phyloP scores from a whole-genome alignment of 2,888 invertebrate species.

The Calameuta pallipes region DNA sequence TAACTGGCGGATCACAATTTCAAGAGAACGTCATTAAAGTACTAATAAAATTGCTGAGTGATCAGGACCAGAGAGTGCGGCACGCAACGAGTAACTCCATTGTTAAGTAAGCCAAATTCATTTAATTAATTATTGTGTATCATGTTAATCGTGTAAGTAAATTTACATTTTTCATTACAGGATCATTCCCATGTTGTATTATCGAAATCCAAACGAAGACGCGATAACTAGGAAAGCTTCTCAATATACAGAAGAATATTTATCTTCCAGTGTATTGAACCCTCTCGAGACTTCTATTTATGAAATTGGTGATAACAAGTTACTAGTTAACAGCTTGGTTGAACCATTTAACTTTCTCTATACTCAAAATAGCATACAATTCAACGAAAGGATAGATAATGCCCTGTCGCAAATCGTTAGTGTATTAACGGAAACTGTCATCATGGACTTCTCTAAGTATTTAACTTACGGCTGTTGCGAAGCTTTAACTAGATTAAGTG shows the following conservation, averaged over 20 bases:
- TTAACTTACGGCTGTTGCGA: slow-evolving; percentile 77
- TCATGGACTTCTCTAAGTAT: slow-evolving; percentile 75
- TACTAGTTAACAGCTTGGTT: slow-evolving; percentile 69
- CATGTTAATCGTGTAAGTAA: neutral
- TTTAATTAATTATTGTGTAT: neutral
- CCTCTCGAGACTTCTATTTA: slow-evolving; percentile 27
- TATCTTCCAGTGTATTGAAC: slow-evolving; percentile 39
- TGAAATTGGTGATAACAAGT: slow-evolving; percentile 41
- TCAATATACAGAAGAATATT: slow-evolving; percentile 58
- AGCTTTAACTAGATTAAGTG: slow-evolving; percentile 75
- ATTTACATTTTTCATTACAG: slow-evolving; percentile 53
- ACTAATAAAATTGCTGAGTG: slow-evolving; percentile 75
- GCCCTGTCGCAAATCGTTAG: slow-evolving; percentile 71
- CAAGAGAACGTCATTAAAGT: slow-evolving; percentile 74
- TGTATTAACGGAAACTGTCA: slow-evolving; percentile 68
- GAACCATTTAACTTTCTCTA: slow-evolving; percentile 66
- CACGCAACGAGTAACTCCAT: slow-evolving; percentile 77
- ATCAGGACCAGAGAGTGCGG: slow-evolving; percentile 83
- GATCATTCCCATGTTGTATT: slow-evolving; percentile 67
- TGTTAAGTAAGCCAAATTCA: slow-evolving; percentile 68
- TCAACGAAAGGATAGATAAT: slow-evolving; percentile 65
- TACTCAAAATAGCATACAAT: slow-evolving; percentile 37
- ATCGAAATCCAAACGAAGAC: slow-evolving; percentile 68
- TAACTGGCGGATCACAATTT: slow-evolving; percentile 68
- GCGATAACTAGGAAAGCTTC: slow-evolving; percentile 69